phyloP scores from a whole-genome alignment of 1,140 invertebrate genomes.

The Apis laboriosa region DNA sequence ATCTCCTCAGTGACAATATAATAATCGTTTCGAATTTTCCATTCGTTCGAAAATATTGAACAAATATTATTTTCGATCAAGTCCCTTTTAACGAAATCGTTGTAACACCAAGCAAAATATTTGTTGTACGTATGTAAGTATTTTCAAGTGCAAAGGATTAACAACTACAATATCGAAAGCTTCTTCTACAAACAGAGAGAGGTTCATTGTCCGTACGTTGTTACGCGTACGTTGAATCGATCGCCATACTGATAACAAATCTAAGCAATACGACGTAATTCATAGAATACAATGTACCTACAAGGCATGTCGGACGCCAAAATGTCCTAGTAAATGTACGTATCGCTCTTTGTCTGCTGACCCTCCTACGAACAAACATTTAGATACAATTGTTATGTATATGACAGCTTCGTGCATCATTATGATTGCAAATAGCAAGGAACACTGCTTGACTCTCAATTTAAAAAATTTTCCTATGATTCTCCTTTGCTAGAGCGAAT shows the following conservation, averaged over 20 bases:
- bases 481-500: too few species aligned
- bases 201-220: background rate
- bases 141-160: slow-evolving; percentile 25
- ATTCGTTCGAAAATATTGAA: background rate
- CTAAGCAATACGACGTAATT: slow-evolving; percentile 59
- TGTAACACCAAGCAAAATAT: too few species aligned
- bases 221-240: background rate
- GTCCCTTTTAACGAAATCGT: background rate
- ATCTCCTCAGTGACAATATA: background rate
- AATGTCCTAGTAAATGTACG: slow-evolving; percentile 80
- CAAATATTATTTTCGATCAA: background rate
- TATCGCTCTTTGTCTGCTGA: slow-evolving; percentile 76
- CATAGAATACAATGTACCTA: slow-evolving; percentile 65
- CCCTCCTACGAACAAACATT: slow-evolving; percentile 70
- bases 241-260: slow-evolving; percentile 26
- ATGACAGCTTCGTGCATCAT: slow-evolving; percentile 38
- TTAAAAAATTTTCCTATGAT: background rate
- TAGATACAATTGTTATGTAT: slow-evolving; percentile 62
- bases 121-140: background rate
- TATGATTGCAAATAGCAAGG: background rate
- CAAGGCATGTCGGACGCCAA: slow-evolving; percentile 61
- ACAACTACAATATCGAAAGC: slow-evolving; percentile 1
- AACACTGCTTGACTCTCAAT: background rate
- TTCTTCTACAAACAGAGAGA: background rate
- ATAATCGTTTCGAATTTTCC: background rate